Conservation (phyloP, 2,888 invertebrate species). For the Eupithecia dodoneata region DNA sequence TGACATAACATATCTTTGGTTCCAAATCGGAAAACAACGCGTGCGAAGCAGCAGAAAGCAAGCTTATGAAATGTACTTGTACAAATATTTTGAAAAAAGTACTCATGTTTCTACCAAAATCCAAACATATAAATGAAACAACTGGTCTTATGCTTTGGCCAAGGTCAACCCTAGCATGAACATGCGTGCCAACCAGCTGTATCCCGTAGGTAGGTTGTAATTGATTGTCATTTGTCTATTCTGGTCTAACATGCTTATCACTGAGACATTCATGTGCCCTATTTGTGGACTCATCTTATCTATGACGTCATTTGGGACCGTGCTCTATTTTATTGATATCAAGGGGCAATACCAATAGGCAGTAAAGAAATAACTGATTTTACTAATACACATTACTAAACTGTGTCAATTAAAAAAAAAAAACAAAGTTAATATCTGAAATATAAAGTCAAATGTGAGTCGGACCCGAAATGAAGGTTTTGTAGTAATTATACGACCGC, state of each 20-base stretch:
- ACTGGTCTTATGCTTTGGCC: background rate
- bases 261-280: background rate
- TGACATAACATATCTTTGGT: too few relatives aligned
- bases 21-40: too few relatives aligned
- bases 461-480: too few relatives aligned
- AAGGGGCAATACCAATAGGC: background rate
- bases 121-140: background rate
- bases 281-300: constrained; percentile 1
- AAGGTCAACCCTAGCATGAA: background rate
- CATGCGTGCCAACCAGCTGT: background rate
- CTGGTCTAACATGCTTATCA: background rate
- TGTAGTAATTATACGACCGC: too few relatives aligned
- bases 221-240: constrained; percentile 5
- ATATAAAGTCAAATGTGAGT: too few relatives aligned
- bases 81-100: too few relatives aligned
- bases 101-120: background rate
- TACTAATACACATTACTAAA: background rate
- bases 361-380: background rate
- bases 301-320: background rate
- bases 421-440: background rate
- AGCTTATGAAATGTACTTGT: too few relatives aligned
- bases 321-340: background rate
- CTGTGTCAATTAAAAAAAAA: background rate
- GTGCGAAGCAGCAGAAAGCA: too few relatives aligned
- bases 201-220: background rate